Evolutionary conservation across 1,140 invertebrate genomes (phyloP).

Genomic region (Colletes latitarsis): DNA sequence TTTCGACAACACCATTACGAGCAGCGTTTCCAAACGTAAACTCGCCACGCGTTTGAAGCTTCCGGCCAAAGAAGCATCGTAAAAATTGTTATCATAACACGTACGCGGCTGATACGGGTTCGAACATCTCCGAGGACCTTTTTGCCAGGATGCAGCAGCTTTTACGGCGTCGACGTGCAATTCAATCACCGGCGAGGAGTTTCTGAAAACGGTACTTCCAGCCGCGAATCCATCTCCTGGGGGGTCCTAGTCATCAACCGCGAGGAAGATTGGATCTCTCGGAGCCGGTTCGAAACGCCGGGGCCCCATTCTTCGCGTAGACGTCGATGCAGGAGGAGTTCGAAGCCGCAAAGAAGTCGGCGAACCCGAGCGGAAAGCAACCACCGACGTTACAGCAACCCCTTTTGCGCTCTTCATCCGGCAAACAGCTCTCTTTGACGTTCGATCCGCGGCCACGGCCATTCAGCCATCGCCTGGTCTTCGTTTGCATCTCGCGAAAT

Average conservation of each 20-base stretch:
- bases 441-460: background rate
- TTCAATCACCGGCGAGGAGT: background rate
- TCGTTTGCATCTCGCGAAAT: constrained; percentile 21
- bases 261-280: constrained; percentile 5
- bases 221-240: background rate
- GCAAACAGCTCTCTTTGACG: background rate
- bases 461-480: background rate
- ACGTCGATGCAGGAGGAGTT: background rate
- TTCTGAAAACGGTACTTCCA: background rate
- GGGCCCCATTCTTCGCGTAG: background rate
- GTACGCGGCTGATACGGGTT: background rate
- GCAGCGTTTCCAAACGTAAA: too few species aligned
- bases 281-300: background rate
- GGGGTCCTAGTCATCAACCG: background rate
- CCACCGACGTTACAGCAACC: background rate
- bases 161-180: background rate
- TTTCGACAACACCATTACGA: too few species aligned
- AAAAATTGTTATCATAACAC: background rate
- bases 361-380: constrained; percentile 1
- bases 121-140: background rate
- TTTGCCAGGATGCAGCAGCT: background rate
- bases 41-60: too few species aligned
- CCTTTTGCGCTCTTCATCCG: constrained; percentile 11
- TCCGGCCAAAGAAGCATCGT: background rate
- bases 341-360: constrained; percentile 18